These are phyloP conservation scores for Thripadectes ignobilis DNA, from an alignment of 2,797 vertebrate genomes.

Conservation along the genomic window DNA sequence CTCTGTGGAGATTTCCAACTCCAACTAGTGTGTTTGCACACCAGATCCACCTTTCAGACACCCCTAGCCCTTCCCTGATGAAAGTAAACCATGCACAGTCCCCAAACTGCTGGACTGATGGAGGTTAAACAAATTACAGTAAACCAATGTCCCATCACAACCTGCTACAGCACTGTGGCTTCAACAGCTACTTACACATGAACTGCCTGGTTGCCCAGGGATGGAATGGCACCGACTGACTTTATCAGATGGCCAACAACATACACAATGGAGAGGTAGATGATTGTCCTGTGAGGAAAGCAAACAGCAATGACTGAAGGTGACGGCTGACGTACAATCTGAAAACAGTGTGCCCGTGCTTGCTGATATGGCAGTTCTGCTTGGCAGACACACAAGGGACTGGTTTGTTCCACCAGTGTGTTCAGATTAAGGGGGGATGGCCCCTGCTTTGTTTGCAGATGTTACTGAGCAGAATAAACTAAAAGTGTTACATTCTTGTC, in stretches of 20 bases:
- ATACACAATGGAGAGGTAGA: constrained; percentile 94
- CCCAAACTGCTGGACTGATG: background rate
- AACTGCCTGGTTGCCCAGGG: constrained; percentile 79
- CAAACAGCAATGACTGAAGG: constrained; percentile 50
- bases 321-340: background rate
- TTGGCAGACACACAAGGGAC: background rate
- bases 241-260: constrained; percentile 93
- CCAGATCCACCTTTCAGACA: background rate
- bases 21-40: background rate
- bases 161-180: background rate
- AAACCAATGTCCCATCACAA: background rate
- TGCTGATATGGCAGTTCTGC: background rate
- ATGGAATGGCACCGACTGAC: constrained; percentile 91
- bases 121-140: background rate
- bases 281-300: constrained; percentile 88
- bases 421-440: background rate
- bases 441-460: background rate
- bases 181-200: constrained; percentile 87
- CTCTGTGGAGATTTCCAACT: background rate
- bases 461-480: background rate
- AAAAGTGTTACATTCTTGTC: background rate
- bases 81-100: background rate
- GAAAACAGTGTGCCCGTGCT: background rate
- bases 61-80: background rate
- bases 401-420: background rate